Percentiles rank a stretch among this genome's conserved stretches.
Evolutionary conservation across 1,140 invertebrate genomes (phyloP).

Genomic region (Drosophila tsacasi): DNA sequence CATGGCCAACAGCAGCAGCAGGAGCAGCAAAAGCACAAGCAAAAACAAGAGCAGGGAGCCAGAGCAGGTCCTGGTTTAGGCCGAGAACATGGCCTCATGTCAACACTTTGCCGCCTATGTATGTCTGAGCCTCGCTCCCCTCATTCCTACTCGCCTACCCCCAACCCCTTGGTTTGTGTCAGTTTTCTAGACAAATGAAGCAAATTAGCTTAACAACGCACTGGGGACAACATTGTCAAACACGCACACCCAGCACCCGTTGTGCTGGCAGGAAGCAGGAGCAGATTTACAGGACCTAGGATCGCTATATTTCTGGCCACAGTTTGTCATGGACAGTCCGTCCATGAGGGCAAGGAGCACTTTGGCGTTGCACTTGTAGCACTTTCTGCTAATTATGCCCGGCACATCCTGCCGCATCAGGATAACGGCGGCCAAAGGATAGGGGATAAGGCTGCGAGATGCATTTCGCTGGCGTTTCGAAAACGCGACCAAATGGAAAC

Average conservation of each 20-base stretch:
- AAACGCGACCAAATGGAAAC: conserved; percentile 45
- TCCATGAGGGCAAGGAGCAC: background rate
- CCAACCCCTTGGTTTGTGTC: conserved; percentile 40
- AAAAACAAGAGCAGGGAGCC: background rate
- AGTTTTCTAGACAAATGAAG: conserved; percentile 82
- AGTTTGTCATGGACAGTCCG: conserved; percentile 22
- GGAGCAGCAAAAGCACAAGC: background rate
- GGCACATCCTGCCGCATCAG: conserved; percentile 25
- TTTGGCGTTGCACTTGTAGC: conserved; percentile 60
- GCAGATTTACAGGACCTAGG: conserved; percentile 33
- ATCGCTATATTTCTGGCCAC: conserved; percentile 40
- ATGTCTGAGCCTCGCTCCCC: conserved; percentile 9
- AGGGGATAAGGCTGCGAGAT: conserved; percentile 11
- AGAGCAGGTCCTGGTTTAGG: conserved; percentile 31
- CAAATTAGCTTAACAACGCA: conserved; percentile 83
- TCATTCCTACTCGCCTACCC: no score
- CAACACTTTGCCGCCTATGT: conserved; percentile 66
- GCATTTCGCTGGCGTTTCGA: conserved; percentile 46
- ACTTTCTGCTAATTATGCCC: conserved; percentile 70
- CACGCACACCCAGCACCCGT: conserved; percentile 30
- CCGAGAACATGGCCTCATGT: conserved; percentile 70
- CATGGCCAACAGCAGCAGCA: conserved; percentile 36
- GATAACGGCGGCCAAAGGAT: conserved; percentile 6
- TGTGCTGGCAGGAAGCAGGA: background rate
- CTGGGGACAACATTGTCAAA: conserved; percentile 73